Evolutionary conservation across 2,113 vertebrate genomes (phyloP).

Genomic region (Ceyx melanurus): DNA sequence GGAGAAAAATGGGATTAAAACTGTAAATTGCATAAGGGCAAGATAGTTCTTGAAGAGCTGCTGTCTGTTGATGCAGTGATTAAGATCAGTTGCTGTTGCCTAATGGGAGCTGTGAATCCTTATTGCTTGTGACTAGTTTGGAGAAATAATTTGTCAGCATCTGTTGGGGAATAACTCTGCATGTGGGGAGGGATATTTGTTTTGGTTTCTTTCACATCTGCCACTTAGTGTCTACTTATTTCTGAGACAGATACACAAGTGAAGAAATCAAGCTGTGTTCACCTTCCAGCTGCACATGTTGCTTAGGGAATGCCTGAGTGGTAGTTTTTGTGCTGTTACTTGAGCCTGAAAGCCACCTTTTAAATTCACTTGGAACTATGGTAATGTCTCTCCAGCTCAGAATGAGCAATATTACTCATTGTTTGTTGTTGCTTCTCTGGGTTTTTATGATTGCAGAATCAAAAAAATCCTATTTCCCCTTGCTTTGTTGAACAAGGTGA

Average conservation of each 20-base stretch:
- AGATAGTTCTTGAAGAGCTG: neutral
- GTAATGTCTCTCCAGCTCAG: neutral
- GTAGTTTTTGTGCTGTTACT: neutral
- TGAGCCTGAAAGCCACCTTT: neutral
- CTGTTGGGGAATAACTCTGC: neutral
- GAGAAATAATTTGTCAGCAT: neutral
- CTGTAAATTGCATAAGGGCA: neutral
- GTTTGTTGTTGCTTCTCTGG: neutral
- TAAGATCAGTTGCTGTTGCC: neutral
- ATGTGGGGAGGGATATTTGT: neutral
- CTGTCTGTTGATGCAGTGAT: neutral
- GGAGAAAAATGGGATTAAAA: neutral
- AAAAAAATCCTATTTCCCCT: neutral
- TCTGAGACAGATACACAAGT: neutral
- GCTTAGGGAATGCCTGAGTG: neutral
- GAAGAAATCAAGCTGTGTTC: neutral
- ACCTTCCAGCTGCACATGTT: neutral
- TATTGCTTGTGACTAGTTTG: neutral
- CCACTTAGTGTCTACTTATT: neutral
- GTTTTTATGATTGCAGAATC: neutral
- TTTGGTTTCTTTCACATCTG: neutral
- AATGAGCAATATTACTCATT: neutral
- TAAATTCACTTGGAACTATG: neutral
- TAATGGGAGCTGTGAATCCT: neutral
- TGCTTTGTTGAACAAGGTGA: neutral